Evolutionary conservation across 2,888 invertebrate genomes (phyloP).

Genomic region (Macropis europaea): DNA sequence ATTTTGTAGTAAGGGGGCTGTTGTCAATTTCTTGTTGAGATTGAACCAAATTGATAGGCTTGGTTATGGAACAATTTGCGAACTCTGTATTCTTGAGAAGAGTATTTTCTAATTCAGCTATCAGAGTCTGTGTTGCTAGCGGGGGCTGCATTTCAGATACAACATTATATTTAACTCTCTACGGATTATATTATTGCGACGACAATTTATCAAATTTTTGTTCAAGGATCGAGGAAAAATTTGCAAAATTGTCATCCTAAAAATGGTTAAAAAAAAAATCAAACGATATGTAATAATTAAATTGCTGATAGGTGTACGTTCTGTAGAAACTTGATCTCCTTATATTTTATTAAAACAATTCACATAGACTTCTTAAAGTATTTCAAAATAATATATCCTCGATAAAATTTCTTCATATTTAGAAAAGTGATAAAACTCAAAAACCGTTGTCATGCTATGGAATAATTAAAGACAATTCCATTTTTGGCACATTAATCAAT

Average conservation of each 20-base stretch:
- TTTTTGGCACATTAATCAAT: neutral
- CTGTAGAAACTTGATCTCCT: slow-evolving; percentile 8
- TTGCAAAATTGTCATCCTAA: slow-evolving; percentile 50
- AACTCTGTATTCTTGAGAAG: slow-evolving; percentile 72
- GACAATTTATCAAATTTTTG: slow-evolving; percentile 52
- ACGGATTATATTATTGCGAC: slow-evolving; percentile 33
- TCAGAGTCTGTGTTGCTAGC: slow-evolving; percentile 70
- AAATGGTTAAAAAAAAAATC: slow-evolving; percentile 12
- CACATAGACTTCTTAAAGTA: slow-evolving; percentile 25
- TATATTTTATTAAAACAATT: slow-evolving; percentile 30
- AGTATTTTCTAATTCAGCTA: slow-evolving; percentile 75
- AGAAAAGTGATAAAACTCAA: slow-evolving; percentile 13
- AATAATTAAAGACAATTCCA: neutral
- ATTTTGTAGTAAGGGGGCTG: slow-evolving; percentile 72
- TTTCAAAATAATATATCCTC: slow-evolving; percentile 10
- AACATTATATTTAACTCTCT: slow-evolving; percentile 54
- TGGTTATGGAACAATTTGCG: slow-evolving; percentile 72
- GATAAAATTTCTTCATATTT: slow-evolving; percentile 17
- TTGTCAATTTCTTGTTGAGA: slow-evolving; percentile 72
- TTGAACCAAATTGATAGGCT: slow-evolving; percentile 68
- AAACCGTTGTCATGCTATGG: neutral
- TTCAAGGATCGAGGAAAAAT: slow-evolving; percentile 16
- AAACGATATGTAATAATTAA: slow-evolving; percentile 44
- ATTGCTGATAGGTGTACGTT: slow-evolving; percentile 35
- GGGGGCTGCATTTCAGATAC: slow-evolving; percentile 70